These are phyloP conservation scores for Pantherophis vulpinus DNA, from an alignment of 2,797 vertebrate species.

Conservation along the genomic window DNA sequence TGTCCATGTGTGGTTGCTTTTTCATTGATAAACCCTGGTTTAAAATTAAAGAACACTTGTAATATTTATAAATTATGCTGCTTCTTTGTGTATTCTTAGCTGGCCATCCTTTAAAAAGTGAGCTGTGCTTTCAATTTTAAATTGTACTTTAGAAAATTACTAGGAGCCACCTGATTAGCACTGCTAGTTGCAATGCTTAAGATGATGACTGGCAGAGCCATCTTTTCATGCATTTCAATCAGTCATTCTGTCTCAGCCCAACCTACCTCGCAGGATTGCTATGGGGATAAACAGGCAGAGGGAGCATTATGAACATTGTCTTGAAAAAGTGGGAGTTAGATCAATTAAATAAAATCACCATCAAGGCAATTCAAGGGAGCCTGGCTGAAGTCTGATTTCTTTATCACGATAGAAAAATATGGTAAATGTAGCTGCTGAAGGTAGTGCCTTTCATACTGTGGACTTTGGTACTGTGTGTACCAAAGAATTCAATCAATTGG, in stretches of 20 bases:
- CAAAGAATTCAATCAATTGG: background rate
- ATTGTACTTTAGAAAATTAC: background rate
- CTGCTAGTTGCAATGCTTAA: background rate
- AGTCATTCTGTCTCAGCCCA: background rate
- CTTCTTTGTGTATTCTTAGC: background rate
- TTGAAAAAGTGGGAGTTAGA: background rate
- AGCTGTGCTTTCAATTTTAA: background rate
- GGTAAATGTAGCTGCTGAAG: background rate
- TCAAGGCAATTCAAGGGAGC: background rate
- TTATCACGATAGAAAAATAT: background rate
- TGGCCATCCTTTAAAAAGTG: background rate
- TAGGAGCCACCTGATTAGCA: background rate
- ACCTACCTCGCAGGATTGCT: background rate
- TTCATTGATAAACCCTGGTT: background rate
- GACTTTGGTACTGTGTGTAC: too few relatives aligned
- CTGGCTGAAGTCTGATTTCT: background rate
- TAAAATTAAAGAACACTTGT: background rate
- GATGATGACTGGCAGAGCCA: background rate
- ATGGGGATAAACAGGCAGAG: background rate
- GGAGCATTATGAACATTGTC: background rate
- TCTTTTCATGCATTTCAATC: background rate
- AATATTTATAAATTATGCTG: background rate
- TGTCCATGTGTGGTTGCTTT: background rate
- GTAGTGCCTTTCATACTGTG: background rate
- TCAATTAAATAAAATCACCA: background rate